Base-by-base conservation (phyloP, 2,113 vertebrate species). In the Bagarius yarrelli region DNA sequence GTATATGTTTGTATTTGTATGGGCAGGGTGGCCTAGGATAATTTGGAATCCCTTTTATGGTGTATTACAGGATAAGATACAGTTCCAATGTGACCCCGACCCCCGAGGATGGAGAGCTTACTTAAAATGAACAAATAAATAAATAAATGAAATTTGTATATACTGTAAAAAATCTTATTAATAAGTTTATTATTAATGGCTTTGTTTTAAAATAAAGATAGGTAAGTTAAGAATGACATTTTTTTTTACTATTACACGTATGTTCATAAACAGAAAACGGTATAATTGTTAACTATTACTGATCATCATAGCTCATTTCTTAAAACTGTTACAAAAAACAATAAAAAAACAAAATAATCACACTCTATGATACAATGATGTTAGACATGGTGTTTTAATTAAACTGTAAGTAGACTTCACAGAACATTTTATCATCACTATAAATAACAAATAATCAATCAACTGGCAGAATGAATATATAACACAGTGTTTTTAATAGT, bases 161-260 rank as follows among this genome's bases (percentile, higher is more conserved):
- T 32, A 32, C 16, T 30, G 14, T 36, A 34, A 27, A 50, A 12
- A 55, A 74, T n/a, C 30, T 23, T 14, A 34, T 36, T 40, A 40
- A 23, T 59, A 2, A 18, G 40, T 59, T 44, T 21, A 40, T 76
- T 18, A 3, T 9, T 1, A 14, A 2, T 25, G 23, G 32, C 4
- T 15, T 5, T 57, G 21, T 12, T 36, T 56, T 34, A 0, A 34
- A 75, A 40, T 57, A 75, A 40, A 32, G 19, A 55, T 5, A 55
- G 19, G 70, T 32, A 73, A 32, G 36, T n/a, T 67, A 36, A 75
- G 23, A 75, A 75, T 75, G 23, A 40, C 12, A 57, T 11, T 59
- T 52, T 73, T 75, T 40, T 56, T 59, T 59, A 34, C 36, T 36
- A 56, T 4, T 18, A 25, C 4, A 18, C 44, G 34, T 18, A 59